Base-by-base conservation (phyloP, 2,797 vertebrate species). In the Pithecia hirsuta region DNA sequence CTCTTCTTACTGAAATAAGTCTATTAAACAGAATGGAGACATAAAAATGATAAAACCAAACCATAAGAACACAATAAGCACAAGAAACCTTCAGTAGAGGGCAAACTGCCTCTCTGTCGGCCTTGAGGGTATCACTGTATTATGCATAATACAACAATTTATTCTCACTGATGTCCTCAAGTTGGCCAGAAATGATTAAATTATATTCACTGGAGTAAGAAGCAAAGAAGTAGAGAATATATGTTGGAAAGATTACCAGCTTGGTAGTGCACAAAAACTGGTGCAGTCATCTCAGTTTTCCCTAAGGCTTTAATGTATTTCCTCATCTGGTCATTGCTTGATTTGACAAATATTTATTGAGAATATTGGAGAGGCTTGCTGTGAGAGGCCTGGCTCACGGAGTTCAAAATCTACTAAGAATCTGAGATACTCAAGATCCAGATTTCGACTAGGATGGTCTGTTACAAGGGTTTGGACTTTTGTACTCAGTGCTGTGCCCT, bases 21-120 rank as follows among this genome's bases (percentile, higher is more conserved):
- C 95, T 96, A 97, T 96, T 96, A 97, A 90, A 78, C 86, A 84
- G 93, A 95, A 95, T 39, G 8, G 84, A 92, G 87, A 94, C 96
- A 95, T 88, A 84, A 95, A 97, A 93, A 95, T 89, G 93, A 86
- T 81, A 85, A 95, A 95, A 44, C 80, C 81, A 46, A 89, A 76
- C 80, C 36, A 15, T 74, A 41, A 87, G 91, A 61, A 93, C 89
- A 98, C 95, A 96, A 20, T 74, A 88, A 89, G 93, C 64, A 30
- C 26, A 10, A 61, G 89, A 85, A 85, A 82, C 88, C 76, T 85
- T 78, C 72, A 78, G 33, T 55, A 91, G 30, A 78, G 52, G 81
- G 83, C 52, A 52, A 88, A 80, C 61, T 20, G 48, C 80, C 84
- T 95, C 93, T 89, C 41, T 12, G n/a, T 79, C 33, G 1, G 78